Conservation (phyloP, 2,888 invertebrate genomes). For the Ischnura elegans region DNA sequence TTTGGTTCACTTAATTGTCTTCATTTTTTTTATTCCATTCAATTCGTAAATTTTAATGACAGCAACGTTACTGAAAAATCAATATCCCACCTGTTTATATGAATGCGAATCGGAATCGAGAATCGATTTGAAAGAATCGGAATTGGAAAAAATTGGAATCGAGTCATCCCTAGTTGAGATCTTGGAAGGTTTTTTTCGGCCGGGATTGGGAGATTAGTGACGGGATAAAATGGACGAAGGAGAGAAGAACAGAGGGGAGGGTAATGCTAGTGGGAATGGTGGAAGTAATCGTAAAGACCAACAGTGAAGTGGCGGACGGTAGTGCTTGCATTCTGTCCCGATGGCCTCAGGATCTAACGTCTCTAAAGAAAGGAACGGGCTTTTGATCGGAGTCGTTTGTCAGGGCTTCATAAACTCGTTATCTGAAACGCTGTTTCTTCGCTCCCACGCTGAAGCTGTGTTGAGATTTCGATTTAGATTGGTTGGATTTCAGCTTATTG, state of each 20-base stretch:
- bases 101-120: too few relatives aligned
- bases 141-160: too few relatives aligned
- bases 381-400: not conserved
- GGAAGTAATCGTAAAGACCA: constrained; percentile 11
- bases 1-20: too few relatives aligned
- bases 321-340: not conserved
- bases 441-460: not conserved
- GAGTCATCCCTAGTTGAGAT: too few relatives aligned
- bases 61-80: too few relatives aligned
- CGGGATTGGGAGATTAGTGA: not conserved
- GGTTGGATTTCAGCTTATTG: too few relatives aligned
- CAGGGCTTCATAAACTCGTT: not conserved
- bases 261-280: not conserved
- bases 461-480: not conserved
- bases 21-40: too few relatives aligned
- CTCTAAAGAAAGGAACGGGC: not conserved
- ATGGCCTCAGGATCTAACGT: not conserved
- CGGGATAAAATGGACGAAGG: not conserved
- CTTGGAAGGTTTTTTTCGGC: not conserved
- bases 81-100: too few relatives aligned
- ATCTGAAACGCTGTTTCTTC: not conserved
- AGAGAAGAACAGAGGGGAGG: not conserved
- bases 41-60: too few relatives aligned
- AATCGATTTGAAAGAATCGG: too few relatives aligned
- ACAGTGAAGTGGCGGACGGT: not conserved